Percentiles rank a stretch among this genome's conserved stretches.
Evolutionary conservation across 2,888 invertebrate genomes (phyloP).

Genomic region (Orthosia gothica): DNA sequence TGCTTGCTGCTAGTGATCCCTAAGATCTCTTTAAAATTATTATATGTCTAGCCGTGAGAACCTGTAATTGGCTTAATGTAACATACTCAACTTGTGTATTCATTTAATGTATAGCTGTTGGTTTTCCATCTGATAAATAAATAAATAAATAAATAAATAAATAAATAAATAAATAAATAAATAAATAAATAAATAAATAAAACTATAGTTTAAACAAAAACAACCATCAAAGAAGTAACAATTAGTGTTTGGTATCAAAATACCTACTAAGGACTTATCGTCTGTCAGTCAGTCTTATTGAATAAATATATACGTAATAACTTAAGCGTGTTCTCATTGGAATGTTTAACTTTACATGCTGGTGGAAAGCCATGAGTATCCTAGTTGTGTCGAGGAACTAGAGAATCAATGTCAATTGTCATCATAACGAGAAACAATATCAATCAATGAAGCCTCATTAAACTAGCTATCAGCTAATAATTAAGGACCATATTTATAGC

Average conservation of each 20-base stretch:
- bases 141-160: too few relatives aligned
- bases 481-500: slow-evolving; percentile 62
- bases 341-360: slow-evolving; percentile 74
- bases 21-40: too few relatives aligned
- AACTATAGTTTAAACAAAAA: slow-evolving; percentile 71
- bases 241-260: slow-evolving; percentile 70
- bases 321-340: slow-evolving; percentile 75
- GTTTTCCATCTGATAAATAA: too few relatives aligned
- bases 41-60: too few relatives aligned
- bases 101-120: too few relatives aligned
- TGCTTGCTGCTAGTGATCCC: too few relatives aligned
- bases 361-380: slow-evolving; percentile 76
- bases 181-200: too few relatives aligned
- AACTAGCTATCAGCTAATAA: slow-evolving; percentile 52
- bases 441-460: slow-evolving; percentile 55
- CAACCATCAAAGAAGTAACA: slow-evolving; percentile 73
- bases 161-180: too few relatives aligned
- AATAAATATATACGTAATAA: slow-evolving; percentile 77
- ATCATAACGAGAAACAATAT: slow-evolving; percentile 49
- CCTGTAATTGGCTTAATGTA: too few relatives aligned
- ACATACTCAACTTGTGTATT: too few relatives aligned
- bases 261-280: slow-evolving; percentile 75
- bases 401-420: slow-evolving; percentile 47
- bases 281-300: slow-evolving; percentile 83
- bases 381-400: slow-evolving; percentile 58